phyloP scores from a whole-genome alignment of 1,140 invertebrate species.

The Drosophila teissieri region DNA sequence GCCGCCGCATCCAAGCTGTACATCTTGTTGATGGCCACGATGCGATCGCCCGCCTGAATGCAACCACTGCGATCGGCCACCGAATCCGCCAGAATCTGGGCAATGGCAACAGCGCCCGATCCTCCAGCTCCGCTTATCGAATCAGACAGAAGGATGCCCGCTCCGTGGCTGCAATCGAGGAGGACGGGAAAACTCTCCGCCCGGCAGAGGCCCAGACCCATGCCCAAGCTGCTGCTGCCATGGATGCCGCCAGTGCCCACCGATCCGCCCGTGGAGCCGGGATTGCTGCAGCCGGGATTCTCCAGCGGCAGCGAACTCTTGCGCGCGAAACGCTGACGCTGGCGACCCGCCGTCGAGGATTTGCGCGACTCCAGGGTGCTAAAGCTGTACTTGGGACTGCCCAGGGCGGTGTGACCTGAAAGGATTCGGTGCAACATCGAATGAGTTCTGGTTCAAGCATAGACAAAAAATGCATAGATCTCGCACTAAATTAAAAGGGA shows the following conservation, averaged over 20 bases:
- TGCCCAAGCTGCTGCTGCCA: constrained; percentile 61
- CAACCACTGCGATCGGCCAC: constrained; percentile 88
- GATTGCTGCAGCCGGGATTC: constrained; percentile 10
- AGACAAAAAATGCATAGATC: not conserved
- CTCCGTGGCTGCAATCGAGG: constrained; percentile 82
- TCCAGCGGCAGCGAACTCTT: constrained; percentile 84
- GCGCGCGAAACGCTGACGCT: constrained; percentile 72
- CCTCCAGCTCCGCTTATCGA: constrained; percentile 15
- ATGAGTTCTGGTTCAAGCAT: not conserved
- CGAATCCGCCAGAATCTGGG: constrained; percentile 77
- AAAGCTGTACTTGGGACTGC: constrained; percentile 84
- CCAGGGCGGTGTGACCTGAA: constrained; percentile 74
- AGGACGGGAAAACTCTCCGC: constrained; percentile 83
- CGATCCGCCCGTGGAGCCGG: not conserved
- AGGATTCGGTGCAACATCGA: too few relatives aligned
- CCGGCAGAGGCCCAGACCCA: constrained; percentile 73
- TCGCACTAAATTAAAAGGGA: not conserved
- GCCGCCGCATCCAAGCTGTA: constrained; percentile 86
- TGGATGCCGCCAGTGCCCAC: constrained; percentile 3
- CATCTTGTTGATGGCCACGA: constrained; percentile 92
- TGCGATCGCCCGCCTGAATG: constrained; percentile 92
- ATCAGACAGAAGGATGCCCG: constrained; percentile 67
- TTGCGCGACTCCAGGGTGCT: constrained; percentile 83
- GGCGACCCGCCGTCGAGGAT: constrained; percentile 63
- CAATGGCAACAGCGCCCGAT: constrained; percentile 63